Conservation (phyloP, 1,140 invertebrate species). For the Drosophila kepulauana region DNA sequence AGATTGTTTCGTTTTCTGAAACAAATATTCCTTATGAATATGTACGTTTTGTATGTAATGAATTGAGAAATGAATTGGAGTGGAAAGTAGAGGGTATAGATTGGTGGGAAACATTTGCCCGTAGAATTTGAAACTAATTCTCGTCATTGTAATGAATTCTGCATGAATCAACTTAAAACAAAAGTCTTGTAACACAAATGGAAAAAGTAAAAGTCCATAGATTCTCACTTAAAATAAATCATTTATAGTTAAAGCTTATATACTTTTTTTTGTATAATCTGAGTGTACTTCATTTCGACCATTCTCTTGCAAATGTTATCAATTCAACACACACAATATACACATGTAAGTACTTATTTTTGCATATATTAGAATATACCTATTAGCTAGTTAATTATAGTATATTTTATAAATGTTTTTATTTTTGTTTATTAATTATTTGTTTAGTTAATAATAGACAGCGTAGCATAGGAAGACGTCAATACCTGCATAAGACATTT, state of each 20-base stretch:
- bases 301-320: conserved; percentile 18
- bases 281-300: conserved; percentile 20
- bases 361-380: conserved; percentile 51
- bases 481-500: conserved; percentile 86
- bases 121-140: conserved; percentile 18
- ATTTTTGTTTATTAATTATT: conserved; percentile 61
- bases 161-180: conserved; percentile 4
- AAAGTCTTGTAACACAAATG: conserved; percentile 14
- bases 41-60: conserved; percentile 24
- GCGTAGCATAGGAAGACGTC: conserved; percentile 86
- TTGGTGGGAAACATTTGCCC: conserved; percentile 49
- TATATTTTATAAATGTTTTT: conserved; percentile 71
- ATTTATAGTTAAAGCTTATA: conserved; percentile 55
- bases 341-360: conserved; percentile 27
- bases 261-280: conserved; percentile 32
- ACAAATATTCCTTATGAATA: conserved; percentile 8
- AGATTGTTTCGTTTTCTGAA: neutral
- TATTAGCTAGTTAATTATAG: conserved; percentile 49
- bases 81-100: conserved; percentile 23
- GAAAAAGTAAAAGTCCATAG: conserved; percentile 54
- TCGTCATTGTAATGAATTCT: conserved; percentile 1
- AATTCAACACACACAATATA: conserved; percentile 38
- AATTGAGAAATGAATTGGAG: conserved; percentile 12
- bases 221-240: conserved; percentile 55
- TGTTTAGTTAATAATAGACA: conserved; percentile 85